Base-by-base conservation (phyloP, 2,888 invertebrate species). In the Drosophila fulvimacula region DNA sequence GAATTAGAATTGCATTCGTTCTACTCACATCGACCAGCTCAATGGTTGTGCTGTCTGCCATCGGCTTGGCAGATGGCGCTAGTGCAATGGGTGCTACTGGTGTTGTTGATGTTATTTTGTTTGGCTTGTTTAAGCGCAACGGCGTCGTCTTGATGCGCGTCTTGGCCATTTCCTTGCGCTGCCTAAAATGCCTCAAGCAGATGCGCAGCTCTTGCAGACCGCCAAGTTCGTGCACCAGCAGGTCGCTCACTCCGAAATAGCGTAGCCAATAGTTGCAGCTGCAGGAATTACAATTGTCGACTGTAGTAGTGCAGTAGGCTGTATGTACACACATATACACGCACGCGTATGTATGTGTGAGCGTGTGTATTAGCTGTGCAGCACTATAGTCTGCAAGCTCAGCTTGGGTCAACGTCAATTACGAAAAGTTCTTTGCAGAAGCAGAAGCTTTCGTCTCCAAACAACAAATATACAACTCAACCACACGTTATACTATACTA, bases 141-240 rank as follows among this genome's bases (percentile, higher is more conserved):
- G 91, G 91, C 72, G 91, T 91, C 36, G 88, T 91, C 79, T 91
- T 91, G 61, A 91, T 91, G 61, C 91, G 82, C 64, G 91, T 91
- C 69, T 91, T 91, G 76, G 91, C 91, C 91, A 91, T 91, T 72
- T 81, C 80, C 74, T 73, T 69, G 52, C 76, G 75, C 60, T 79
- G 79, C 62, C 76, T 81, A 30, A 90, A 91, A 44, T 91, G 90
- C 59, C 84, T 76, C 48, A 77, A 79, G 69, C 90, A 90, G 71
- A 90, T 89, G 69, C 91, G 90, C 68, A 90, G 78, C 76, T 87
- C 89, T 36, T 79, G 67, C 44, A 89, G 58, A 19, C 89, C 89
- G 49, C 86, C 89, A 38, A 90, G 81, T 58, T 83, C 72, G 63
- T 83, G 57, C 49, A 85, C 80, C 60, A 79, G 70, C 61, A 73